phyloP scores from a whole-genome alignment of 2,888 invertebrate species.

The Argyra leucocephala region DNA sequence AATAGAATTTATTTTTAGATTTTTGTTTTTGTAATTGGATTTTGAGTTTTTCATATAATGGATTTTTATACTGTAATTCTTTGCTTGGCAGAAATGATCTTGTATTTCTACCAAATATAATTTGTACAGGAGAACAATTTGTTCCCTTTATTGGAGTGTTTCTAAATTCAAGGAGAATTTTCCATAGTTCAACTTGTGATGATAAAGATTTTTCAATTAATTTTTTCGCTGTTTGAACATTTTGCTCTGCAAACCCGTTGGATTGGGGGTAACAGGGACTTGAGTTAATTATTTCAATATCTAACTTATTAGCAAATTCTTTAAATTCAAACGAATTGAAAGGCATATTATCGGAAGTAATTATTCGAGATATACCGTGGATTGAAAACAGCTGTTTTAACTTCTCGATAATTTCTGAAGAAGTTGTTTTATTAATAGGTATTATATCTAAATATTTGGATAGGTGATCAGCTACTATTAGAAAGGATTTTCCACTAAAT shows the following conservation, averaged over 20 bases:
- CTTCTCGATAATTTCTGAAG: slow-evolving; percentile 14
- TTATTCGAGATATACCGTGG: slow-evolving; percentile 13
- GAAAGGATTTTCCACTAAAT: slow-evolving; percentile 15
- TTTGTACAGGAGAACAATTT: slow-evolving; percentile 18
- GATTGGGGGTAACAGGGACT: slow-evolving; percentile 25
- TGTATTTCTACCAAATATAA: slow-evolving; percentile 21
- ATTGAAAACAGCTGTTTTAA: slow-evolving; percentile 20
- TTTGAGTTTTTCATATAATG: slow-evolving; percentile 7
- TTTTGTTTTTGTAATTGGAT: slow-evolving; percentile 18
- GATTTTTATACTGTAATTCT: slow-evolving; percentile 17
- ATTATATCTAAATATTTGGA: slow-evolving; percentile 21
- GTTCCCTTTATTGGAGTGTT: slow-evolving; percentile 19
- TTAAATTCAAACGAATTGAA: slow-evolving; percentile 10
- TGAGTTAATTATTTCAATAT: slow-evolving; percentile 21
- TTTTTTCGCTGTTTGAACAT: slow-evolving; percentile 20
- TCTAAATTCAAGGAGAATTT: slow-evolving; percentile 21
- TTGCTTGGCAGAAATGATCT: slow-evolving; percentile 19
- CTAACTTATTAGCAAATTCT: slow-evolving; percentile 13
- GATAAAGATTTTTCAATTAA: slow-evolving; percentile 17
- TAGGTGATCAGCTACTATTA: slow-evolving; percentile 21
- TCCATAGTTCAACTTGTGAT: slow-evolving; percentile 16
- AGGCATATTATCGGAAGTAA: slow-evolving; percentile 12
- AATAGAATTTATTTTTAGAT: background rate
- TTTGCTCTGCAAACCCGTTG: slow-evolving; percentile 21
- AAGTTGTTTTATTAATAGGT: slow-evolving; percentile 8